Evolutionary conservation across 2,888 invertebrate genomes (phyloP).

Genomic region (Digitonthophagus gazella): DNA sequence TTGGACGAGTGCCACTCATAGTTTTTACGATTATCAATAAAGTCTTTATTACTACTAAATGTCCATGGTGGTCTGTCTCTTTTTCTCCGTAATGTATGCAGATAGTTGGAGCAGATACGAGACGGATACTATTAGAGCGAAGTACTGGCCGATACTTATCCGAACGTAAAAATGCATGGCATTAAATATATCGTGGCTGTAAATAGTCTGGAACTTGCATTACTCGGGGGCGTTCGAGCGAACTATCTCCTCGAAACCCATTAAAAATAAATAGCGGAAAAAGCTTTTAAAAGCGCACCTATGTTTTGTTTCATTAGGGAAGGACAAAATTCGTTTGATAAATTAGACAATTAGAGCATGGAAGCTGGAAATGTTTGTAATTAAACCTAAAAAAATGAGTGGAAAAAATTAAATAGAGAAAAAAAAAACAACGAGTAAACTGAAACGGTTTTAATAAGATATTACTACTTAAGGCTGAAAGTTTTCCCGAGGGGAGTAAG

Average conservation of each 20-base stretch:
- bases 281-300: not conserved
- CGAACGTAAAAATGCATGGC: not conserved
- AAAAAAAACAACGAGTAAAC: not conserved
- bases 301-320: not conserved
- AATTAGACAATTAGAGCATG: not conserved
- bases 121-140: not conserved
- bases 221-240: not conserved
- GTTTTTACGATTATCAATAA: slow-evolving; percentile 11
- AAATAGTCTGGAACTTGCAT: not conserved
- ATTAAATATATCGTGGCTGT: not conserved
- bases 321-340: not conserved
- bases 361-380: not conserved
- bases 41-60: not conserved
- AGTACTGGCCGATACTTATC: slow-evolving; percentile 3
- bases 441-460: not conserved
- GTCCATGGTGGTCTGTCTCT: not conserved
- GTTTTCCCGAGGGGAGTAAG: not conserved
- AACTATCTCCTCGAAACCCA: not conserved
- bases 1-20: not conserved
- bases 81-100: slow-evolving; percentile 7
- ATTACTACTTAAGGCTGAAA: not conserved
- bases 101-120: not conserved
- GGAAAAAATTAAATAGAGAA: too few species aligned
- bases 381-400: too few species aligned
- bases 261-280: not conserved